Base-by-base conservation (phyloP, 1,140 invertebrate species). In the Alviniconcha marisindica region DNA sequence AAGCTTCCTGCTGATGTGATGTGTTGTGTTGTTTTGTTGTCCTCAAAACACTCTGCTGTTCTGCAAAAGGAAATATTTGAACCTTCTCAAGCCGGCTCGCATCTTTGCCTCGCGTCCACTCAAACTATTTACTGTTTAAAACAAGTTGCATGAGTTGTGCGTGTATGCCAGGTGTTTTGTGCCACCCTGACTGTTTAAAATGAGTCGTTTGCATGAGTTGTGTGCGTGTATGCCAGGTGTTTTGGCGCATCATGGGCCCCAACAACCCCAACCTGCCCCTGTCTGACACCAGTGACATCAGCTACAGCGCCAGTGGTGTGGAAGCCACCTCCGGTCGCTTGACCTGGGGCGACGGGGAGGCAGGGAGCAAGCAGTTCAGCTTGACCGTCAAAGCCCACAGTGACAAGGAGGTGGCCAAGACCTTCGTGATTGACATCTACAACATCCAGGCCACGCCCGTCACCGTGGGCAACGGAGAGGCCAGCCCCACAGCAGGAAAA, bases 211-310 rank as follows among this genome's bases (percentile, higher is more conserved):
- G n/a, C n/a, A n/a, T n/a, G n/a, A n/a, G n/a, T n/a, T n/a, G n/a
- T 18, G 44, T 48, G 5, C 18, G 7, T 48, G 5, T 48, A 48
- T 48, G 7, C 28, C 63, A 91, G 90, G 88, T 92, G 7, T 86
- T 77, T 28, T 93, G 92, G 92, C 84, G 88, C 51, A 90, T 93
- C 63, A 84, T 92, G 87, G 92, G 92, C 28, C 91, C 91, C 28
- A 92, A 93, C 74, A 91, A 90, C 73, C 87, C 89, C 1, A 84
- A 69, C 14, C 77, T 77, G 14, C 80, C 87, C 10, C 82, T 92
- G 21, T 74, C 86, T n/a, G 89, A 88, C 33, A 91, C 89, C 7
- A 89, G 88, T 79, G 91, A 92, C 81, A 85, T 92, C 18, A 87
- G 86, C 66, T 86, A 76, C 63, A 82, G 80, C 5, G 66, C 66